Evolutionary conservation across 2,797 vertebrate species (phyloP), one percentile per base, ranked within the genome.

Genomic region (Pangasius macronema): DNA sequence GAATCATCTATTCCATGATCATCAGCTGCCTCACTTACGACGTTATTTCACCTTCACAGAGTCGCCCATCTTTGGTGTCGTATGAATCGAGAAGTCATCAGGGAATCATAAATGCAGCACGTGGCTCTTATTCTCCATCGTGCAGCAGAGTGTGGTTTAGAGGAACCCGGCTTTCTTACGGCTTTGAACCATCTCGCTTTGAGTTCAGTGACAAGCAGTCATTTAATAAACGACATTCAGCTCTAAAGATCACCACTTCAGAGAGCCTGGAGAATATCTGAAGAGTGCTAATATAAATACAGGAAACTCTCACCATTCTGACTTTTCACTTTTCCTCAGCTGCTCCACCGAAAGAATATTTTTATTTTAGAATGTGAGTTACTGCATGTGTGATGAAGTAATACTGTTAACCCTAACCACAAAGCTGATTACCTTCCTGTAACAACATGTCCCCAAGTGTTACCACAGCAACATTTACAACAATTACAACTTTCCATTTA

Each of bases 181-280:
- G 46, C 70, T 72, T 72, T 72, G 39, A 72, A 42, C 36, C 4
- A 9, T 24, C 18, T 42, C 36, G 5, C 36, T 72, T 42, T 24
- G 39, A 42, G 20, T 72, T 22, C 36, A 24, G 3, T 72, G 39
- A 11, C 39, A 46, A 42, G 39, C 27, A 49, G 27, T n/a, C 13
- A n/a, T 75, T 75, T 75, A n/a, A 75, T n/a, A 75, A 75, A 49
- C 2, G 42, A 75, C 42, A n/a, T n/a, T 49, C 72, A 75, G 72
- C 42, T 7, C 72, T n/a, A 51, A 49, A n/a, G 72, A 49, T 49
- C 72, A 49, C 24, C 11, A 2, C 72, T 75, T 51, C 72, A 16
- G 46, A n/a, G 5, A 49, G 72, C 42, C 72, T 75, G 72, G 5
- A 49, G 72, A 75, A 16, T 14, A 72, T 42, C 36, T 42, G 36